Percentiles rank a stretch among this genome's conserved stretches.
These are phyloP conservation scores for Melanotaenia parkinsoni DNA, from an alignment of 2,797 vertebrate genomes.

Conservation along the genomic window DNA sequence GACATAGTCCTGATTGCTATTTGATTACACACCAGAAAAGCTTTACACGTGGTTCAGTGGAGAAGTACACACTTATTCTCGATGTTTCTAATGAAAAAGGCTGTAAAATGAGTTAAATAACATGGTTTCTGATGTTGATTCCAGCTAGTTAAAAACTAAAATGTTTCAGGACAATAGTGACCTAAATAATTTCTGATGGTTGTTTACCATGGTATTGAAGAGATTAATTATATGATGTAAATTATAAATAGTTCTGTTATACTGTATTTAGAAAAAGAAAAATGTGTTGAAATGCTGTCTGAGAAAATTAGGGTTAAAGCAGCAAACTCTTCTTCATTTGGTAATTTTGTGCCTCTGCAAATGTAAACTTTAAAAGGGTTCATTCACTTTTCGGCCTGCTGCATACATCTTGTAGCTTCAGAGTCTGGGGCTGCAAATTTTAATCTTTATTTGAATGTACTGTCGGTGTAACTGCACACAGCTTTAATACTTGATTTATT, in stretches of 20 bases:
- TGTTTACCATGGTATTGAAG: background rate
- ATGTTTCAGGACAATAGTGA: background rate
- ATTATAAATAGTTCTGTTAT: background rate
- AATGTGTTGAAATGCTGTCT: background rate
- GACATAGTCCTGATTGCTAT: constrained; percentile 65
- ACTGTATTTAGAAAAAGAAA: background rate
- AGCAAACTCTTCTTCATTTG: background rate
- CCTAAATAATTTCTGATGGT: background rate
- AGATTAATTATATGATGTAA: background rate
- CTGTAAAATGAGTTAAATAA: background rate
- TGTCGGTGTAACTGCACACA: background rate
- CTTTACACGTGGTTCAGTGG: constrained; percentile 30
- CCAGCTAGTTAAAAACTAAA: background rate
- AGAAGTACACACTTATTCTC: constrained; percentile 9
- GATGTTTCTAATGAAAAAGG: constrained; percentile 1
- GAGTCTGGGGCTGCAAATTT: background rate
- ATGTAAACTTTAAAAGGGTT: background rate
- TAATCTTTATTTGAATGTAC: background rate
- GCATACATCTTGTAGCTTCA: background rate
- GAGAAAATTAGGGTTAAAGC: background rate
- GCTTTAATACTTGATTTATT: background rate
- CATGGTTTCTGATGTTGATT: background rate
- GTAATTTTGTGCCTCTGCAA: constrained; percentile 4
- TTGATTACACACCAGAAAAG: constrained; percentile 57
- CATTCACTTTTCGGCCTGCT: background rate